phyloP scores from a whole-genome alignment of 2,797 vertebrate genomes.

The Phataginus tetradactyla region DNA sequence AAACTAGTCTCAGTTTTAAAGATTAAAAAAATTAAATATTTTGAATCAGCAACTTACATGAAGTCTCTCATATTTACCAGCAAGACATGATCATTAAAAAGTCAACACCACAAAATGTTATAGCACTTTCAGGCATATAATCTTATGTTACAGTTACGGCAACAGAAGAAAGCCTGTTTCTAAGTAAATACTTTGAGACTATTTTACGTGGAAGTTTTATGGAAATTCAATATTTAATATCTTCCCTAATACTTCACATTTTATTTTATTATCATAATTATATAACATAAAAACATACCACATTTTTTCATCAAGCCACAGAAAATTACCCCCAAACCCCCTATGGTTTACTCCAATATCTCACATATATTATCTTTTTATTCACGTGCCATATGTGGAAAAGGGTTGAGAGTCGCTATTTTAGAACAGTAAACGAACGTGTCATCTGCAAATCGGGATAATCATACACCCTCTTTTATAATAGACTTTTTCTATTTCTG shows the following conservation, averaged over 20 bases:
- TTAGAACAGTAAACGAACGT: background rate
- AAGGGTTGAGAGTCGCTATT: background rate
- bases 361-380: background rate
- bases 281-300: background rate
- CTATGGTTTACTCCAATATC: background rate
- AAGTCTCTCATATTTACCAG: background rate
- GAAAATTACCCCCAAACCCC: background rate
- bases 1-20: background rate
- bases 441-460: background rate
- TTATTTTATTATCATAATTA: conserved; percentile 20
- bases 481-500: background rate
- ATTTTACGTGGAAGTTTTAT: background rate
- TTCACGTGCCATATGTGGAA: background rate
- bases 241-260: background rate
- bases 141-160: background rate
- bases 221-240: conserved; percentile 23
- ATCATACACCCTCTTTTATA: background rate
- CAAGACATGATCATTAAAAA: conserved; percentile 8
- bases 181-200: background rate
- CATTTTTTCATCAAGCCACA: background rate
- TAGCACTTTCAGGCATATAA: background rate
- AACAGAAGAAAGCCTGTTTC: background rate
- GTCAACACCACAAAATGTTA: background rate
- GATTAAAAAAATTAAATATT: background rate
- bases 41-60: background rate